phyloP scores from a whole-genome alignment of 53 echinoderm and acorn worm species.

The Glandiceps talaboti region DNA sequence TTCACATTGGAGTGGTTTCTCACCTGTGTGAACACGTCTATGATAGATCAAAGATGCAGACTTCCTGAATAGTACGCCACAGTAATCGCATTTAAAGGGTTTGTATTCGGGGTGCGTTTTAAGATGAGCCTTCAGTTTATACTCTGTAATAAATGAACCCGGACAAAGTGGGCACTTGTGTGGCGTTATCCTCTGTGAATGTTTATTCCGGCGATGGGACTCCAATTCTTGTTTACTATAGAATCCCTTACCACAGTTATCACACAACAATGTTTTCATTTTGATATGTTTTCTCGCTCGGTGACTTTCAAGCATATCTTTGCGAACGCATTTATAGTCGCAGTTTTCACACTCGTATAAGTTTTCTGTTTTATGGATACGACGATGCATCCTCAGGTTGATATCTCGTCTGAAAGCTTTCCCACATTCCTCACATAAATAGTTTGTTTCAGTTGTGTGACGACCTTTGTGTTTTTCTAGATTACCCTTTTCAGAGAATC shows the following conservation, averaged over 20 bases:
- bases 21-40: conserved; percentile 64
- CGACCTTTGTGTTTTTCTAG: conserved; percentile 55
- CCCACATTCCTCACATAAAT: conserved; percentile 72
- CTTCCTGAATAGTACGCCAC: conserved; percentile 55
- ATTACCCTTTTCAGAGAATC: conserved; percentile 51
- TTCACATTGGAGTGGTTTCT: conserved; percentile 69
- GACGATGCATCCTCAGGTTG: conserved; percentile 73
- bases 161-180: conserved; percentile 61
- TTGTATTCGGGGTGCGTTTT: conserved; percentile 75
- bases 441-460: conserved; percentile 46
- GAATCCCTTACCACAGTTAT: conserved; percentile 67
- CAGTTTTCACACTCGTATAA: conserved; percentile 34
- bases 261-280: conserved; percentile 41
- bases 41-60: conserved; percentile 60
- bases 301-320: conserved; percentile 61
- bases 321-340: conserved; percentile 56
- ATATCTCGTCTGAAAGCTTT: conserved; percentile 74
- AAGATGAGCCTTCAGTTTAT: conserved; percentile 64
- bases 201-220: conserved; percentile 48
- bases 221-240: conserved; percentile 73
- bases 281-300: conserved; percentile 73
- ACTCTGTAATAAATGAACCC: conserved; percentile 52
- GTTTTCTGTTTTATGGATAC: conserved; percentile 26
- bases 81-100: conserved; percentile 58
- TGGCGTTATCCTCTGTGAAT: conserved; percentile 51